Conservation (phyloP, 1,140 invertebrate genomes). For the Brachionus koreanus region DNA sequence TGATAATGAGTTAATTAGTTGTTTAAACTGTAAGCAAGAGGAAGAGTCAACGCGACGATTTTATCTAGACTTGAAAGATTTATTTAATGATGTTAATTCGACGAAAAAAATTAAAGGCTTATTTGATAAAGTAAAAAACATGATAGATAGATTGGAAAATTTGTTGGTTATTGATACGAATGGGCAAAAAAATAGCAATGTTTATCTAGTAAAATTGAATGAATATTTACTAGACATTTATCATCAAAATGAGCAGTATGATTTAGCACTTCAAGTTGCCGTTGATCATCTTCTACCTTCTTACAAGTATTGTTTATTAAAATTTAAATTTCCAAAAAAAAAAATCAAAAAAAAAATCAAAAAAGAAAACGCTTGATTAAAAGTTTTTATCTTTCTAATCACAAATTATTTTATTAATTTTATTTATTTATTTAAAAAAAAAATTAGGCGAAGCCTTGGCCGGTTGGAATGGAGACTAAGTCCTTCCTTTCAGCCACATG, state of each 20-base stretch:
- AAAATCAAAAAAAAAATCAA: background rate
- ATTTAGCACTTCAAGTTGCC: background rate
- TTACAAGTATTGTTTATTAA: slow-evolving; percentile 26
- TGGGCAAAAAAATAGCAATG: background rate
- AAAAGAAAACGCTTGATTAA: background rate
- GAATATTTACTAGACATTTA: slow-evolving; percentile 11
- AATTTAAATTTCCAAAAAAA: background rate
- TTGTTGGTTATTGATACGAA: background rate
- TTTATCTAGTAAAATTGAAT: background rate
- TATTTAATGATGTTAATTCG: slow-evolving; percentile 27
- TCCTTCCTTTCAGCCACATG: too few species aligned
- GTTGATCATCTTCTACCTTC: background rate
- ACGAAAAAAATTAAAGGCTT: background rate
- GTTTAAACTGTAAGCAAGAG: slow-evolving; percentile 4
- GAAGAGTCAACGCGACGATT: background rate
- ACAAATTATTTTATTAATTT: too few species aligned
- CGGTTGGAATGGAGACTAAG: too few species aligned
- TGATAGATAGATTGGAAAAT: slow-evolving; percentile 8
- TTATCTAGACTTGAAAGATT: slow-evolving; percentile 20
- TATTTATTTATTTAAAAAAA: too few species aligned
- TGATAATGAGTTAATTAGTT: slow-evolving; percentile 37
- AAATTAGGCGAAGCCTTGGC: too few species aligned
- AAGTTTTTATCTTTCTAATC: too few species aligned
- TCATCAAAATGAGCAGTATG: background rate
- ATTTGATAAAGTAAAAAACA: background rate